These are phyloP conservation scores for Cosmia pyralina DNA, from an alignment of 2,888 invertebrate species.

Conservation along the genomic window DNA sequence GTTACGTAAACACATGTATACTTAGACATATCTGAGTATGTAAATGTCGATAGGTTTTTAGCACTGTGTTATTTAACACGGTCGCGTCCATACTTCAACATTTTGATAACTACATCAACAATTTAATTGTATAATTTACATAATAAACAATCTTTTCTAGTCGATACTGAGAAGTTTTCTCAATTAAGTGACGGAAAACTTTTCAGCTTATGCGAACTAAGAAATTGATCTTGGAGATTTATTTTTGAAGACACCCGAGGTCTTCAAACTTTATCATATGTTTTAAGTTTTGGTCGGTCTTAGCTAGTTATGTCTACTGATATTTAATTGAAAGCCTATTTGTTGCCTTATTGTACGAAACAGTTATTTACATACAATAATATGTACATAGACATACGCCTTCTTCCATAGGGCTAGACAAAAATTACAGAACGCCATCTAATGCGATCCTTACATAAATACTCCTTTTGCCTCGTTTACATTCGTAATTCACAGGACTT, in stretches of 20 bases:
- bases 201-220: slow-evolving; percentile 5
- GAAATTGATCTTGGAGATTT: slow-evolving; percentile 25
- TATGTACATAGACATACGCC: too few relatives aligned
- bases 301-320: not conserved
- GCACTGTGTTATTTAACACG: too few relatives aligned
- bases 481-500: too few relatives aligned
- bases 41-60: too few relatives aligned
- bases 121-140: slow-evolving; percentile 23
- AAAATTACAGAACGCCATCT: too few relatives aligned
- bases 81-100: too few relatives aligned
- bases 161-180: slow-evolving; percentile 30
- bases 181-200: slow-evolving; percentile 37
- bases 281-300: not conserved
- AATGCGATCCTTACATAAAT: too few relatives aligned
- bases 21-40: too few relatives aligned
- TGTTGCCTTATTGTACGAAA: not conserved
- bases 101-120: slow-evolving; percentile 1
- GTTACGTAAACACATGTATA: too few relatives aligned
- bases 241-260: slow-evolving; percentile 16
- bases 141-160: slow-evolving; percentile 9
- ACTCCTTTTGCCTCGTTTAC: too few relatives aligned
- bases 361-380: not conserved
- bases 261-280: not conserved
- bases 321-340: not conserved
- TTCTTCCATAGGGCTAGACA: too few relatives aligned